Percentiles rank a stretch among this genome's conserved stretches.
Conservation (phyloP, 2,113 vertebrate genomes). For the Solea solea region DNA sequence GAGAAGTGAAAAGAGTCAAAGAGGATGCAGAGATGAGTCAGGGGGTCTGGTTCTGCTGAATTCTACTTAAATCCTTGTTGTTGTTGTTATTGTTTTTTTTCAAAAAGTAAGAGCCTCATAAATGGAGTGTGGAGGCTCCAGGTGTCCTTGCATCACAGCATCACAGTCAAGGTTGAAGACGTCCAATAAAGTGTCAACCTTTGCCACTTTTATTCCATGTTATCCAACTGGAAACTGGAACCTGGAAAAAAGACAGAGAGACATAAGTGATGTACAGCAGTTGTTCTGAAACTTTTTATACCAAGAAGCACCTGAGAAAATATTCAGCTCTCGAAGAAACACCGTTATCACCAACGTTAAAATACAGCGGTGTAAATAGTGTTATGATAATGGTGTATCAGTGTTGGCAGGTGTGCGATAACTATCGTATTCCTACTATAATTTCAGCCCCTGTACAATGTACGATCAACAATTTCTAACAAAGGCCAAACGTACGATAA, state of each 20-base stretch:
- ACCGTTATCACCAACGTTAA: no score
- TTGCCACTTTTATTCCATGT: neutral
- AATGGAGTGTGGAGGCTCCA: neutral
- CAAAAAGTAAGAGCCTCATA: neutral
- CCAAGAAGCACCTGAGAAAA: no score
- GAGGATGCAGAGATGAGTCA: neutral
- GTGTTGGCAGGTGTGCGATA: no score
- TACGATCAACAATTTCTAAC: no score
- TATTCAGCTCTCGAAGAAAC: no score
- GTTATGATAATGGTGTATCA: no score
- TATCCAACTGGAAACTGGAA: slow-evolving; percentile 17
- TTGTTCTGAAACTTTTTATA: no score
- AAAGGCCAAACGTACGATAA: no score
- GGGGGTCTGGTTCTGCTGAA: slow-evolving; percentile 16
- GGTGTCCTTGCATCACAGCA: neutral
- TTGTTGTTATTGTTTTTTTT: neutral
- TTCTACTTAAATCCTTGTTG: slow-evolving; percentile 6
- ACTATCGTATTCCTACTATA: no score
- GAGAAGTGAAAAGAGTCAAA: slow-evolving; percentile 4
- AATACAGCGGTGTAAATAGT: no score
- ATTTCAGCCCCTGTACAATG: no score
- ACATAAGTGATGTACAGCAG: neutral
- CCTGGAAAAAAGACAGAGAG: slow-evolving; percentile 28
- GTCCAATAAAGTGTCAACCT: neutral
- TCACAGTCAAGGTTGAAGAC: neutral